Evolutionary conservation across 2,888 invertebrate species (phyloP).

Genomic region (Harpagoxenus sublaevis): DNA sequence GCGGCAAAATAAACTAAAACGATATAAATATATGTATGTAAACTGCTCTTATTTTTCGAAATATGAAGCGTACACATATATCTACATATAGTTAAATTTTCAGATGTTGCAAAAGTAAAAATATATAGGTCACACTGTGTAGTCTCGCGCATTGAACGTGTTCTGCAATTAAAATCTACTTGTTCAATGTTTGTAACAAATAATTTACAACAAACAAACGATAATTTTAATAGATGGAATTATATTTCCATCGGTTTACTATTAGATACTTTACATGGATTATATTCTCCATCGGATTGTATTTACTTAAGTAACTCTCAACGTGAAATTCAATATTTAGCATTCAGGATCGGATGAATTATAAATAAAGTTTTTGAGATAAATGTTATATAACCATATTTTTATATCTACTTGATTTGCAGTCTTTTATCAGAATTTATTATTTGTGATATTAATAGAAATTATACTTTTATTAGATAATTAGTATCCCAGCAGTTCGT

Average conservation of each 20-base stretch:
- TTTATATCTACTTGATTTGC: background rate
- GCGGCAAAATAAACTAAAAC: background rate
- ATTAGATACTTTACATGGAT: background rate
- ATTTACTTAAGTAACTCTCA: background rate
- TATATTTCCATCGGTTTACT: background rate
- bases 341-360: background rate
- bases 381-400: background rate
- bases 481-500: background rate
- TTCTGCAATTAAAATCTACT: constrained; percentile 3
- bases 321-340: background rate
- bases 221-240: background rate
- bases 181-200: constrained; percentile 2
- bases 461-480: background rate
- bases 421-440: background rate
- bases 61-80: background rate
- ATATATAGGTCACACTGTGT: background rate
- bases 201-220: background rate
- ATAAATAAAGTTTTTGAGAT: background rate
- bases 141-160: background rate
- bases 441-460: background rate
- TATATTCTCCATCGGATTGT: background rate
- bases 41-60: background rate
- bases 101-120: background rate
- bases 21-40: background rate
- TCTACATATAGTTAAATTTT: background rate